Evolutionary conservation across 2,888 invertebrate species (phyloP), one percentile per base, ranked within the genome.

Genomic region (Cancer borealis): DNA sequence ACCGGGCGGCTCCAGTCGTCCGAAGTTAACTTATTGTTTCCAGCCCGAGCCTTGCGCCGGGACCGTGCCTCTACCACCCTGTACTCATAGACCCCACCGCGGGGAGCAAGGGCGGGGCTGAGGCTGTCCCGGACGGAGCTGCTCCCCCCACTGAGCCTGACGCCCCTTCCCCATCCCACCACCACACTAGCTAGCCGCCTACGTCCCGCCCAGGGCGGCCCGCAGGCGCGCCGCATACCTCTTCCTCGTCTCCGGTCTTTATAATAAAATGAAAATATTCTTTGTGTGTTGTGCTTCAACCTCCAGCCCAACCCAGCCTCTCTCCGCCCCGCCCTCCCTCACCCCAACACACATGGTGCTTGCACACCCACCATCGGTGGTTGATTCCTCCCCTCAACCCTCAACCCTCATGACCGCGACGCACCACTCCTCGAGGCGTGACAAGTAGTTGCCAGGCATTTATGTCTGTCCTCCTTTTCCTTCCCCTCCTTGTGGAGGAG

Each of bases 241-340:
- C 30, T 30, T 10, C 14, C 79, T 79, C 30, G 30, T 30, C 79
- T 79, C 79, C 79, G 30, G 79, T 79, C 79, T 79, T 79, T 79
- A 30, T 79, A 79, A 79, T 79, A 79, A 79, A 79, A 30, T 79
- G 12, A 21, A 79, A 79, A 79, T 79, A 79, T 79, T 79, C 79
- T 8, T 2, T 79, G 79, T 79, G 79, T 30, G 79, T 79, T 79
- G 79, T 79, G 79, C 30, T 3, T 14, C n/a, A 21, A 21, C 66
- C 66, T 21, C 54, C 54, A 12, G 54, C 54, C 54, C 39, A 39
- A 39, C 54, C 54, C 54, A 54, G 54, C 54, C 54, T 54, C 14
- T 54, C 54, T 17, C 14, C 54, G 8, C 54, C 14, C 54, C 54
- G 14, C 17, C 14, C 10, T 17, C 54, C 12, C 54, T 17, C 12